These are phyloP conservation scores for Deroplatys truncata DNA, from an alignment of 2,888 invertebrate genomes.

Conservation along the genomic window DNA sequence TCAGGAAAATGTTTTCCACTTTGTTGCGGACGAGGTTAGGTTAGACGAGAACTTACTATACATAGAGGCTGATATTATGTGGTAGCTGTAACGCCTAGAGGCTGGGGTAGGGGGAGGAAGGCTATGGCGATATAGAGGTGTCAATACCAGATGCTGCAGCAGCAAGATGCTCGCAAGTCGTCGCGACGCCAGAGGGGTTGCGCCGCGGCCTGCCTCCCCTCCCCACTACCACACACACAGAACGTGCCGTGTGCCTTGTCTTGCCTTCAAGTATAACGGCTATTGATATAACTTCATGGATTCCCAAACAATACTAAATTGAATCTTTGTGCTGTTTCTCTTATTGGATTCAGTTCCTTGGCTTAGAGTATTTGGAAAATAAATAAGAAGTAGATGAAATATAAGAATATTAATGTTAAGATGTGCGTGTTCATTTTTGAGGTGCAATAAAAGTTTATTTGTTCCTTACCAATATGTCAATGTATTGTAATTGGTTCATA, in stretches of 20 bases:
- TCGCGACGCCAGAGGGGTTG: conserved; percentile 4
- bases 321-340: background rate
- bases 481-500: too few relatives aligned
- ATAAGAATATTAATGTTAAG: too few relatives aligned
- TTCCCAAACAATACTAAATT: background rate
- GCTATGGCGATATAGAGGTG: conserved; percentile 17
- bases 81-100: conserved; percentile 12
- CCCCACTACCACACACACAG: background rate
- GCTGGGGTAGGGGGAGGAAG: background rate
- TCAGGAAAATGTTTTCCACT: too few relatives aligned
- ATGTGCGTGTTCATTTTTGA: too few relatives aligned
- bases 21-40: background rate
- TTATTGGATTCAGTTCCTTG: background rate
- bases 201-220: background rate
- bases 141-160: conserved; percentile 22
- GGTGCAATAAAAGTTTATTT: too few relatives aligned
- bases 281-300: background rate
- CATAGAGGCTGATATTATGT: background rate
- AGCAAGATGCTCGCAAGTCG: conserved; percentile 15
- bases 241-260: background rate
- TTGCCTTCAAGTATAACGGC: background rate
- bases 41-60: background rate
- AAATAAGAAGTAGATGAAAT: too few relatives aligned
- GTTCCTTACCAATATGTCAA: too few relatives aligned
- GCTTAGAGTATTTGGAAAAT: too few relatives aligned